Percentiles rank a stretch among this genome's conserved stretches.
Evolutionary conservation across 2,797 vertebrate species (phyloP).

Genomic region (Accipiter superciliosus): DNA sequence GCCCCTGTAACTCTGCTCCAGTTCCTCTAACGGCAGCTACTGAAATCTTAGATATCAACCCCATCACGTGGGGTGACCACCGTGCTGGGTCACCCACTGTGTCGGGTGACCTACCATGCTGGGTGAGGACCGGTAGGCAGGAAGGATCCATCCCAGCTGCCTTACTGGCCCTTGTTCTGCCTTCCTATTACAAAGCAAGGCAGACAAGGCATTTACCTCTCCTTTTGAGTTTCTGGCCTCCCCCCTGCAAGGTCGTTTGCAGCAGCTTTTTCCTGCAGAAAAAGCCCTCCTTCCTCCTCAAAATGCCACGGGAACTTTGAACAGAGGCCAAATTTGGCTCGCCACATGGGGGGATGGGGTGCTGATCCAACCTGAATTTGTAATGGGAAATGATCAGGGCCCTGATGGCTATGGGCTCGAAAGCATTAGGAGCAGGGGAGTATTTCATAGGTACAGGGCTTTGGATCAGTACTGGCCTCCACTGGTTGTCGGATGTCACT

Average conservation of each 20-base stretch:
- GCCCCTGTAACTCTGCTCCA: neutral
- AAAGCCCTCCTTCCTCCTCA: neutral
- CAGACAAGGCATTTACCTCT: neutral
- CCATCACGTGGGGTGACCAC: neutral
- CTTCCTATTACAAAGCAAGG: neutral
- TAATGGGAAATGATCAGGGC: neutral
- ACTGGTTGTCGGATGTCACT: neutral
- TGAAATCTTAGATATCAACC: neutral
- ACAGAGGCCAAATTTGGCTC: neutral
- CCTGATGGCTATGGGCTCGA: accelerated
- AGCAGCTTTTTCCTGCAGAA: neutral
- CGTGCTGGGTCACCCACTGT: accelerated
- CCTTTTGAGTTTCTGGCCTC: neutral
- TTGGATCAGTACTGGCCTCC: neutral
- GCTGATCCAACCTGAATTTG: neutral
- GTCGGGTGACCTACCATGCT: neutral
- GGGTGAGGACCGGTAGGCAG: neutral
- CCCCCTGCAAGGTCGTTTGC: neutral
- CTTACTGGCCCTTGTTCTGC: neutral
- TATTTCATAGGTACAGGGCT: accelerated
- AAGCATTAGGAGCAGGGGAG: neutral
- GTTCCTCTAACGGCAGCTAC: neutral
- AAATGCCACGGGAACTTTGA: neutral
- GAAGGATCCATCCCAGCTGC: neutral
- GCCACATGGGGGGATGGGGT: neutral